Evolutionary conservation across 2,888 invertebrate species (phyloP).

Genomic region (Hypsopygia costalis): DNA sequence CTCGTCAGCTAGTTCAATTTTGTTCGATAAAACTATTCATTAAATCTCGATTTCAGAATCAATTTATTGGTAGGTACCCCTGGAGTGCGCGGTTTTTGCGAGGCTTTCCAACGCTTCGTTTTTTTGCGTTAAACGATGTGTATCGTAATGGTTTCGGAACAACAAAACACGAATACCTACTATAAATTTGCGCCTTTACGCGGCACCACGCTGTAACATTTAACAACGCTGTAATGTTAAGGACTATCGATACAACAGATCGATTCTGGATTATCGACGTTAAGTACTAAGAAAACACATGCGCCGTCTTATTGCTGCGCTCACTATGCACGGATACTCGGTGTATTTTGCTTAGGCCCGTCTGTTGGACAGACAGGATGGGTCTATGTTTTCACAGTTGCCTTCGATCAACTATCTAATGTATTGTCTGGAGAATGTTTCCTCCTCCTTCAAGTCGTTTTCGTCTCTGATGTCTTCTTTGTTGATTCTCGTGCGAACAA

Average conservation of each 20-base stretch:
- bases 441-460: no score
- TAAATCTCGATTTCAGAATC: slow-evolving; percentile 38
- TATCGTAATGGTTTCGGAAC: slow-evolving; percentile 55
- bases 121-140: slow-evolving; percentile 58
- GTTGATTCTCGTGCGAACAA: no score
- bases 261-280: no score
- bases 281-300: no score
- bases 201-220: neutral
- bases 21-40: slow-evolving; percentile 28
- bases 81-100: slow-evolving; percentile 37
- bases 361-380: no score
- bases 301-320: no score
- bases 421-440: no score
- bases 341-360: no score
- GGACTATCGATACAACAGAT: slow-evolving; percentile 4
- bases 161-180: slow-evolving; percentile 47
- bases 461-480: no score
- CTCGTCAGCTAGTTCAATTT: slow-evolving; percentile 14
- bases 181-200: slow-evolving; percentile 36
- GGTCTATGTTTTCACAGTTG: no score
- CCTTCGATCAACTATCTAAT: no score
- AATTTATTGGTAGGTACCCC: slow-evolving; percentile 40
- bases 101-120: slow-evolving; percentile 34
- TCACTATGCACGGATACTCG: no score
- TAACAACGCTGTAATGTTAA: neutral